Evolutionary conservation across 2,113 vertebrate genomes (phyloP).

Genomic region (Todiramphus saurophagus): DNA sequence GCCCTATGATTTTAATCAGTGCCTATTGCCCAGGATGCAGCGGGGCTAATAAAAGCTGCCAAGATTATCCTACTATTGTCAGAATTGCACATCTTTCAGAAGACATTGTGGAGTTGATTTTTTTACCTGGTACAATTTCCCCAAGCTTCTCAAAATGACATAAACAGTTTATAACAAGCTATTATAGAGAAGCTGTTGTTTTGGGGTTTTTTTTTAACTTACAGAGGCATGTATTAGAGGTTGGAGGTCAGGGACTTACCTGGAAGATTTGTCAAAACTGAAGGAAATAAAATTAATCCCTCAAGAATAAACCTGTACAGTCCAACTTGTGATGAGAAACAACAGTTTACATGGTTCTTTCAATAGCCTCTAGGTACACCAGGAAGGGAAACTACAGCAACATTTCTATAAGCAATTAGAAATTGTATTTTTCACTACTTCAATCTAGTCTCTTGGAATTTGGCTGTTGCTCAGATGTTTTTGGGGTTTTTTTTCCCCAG

Average conservation of each 20-base stretch:
- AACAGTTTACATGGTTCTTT: neutral
- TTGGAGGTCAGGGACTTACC: neutral
- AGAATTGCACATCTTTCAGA: neutral
- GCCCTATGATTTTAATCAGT: neutral
- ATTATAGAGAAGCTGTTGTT: neutral
- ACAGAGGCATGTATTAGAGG: neutral
- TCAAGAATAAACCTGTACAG: neutral
- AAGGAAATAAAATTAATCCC: neutral
- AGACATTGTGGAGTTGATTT: neutral
- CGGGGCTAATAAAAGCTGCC: neutral
- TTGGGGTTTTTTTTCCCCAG: neutral
- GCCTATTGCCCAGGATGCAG: neutral
- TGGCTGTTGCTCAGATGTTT: constrained; percentile 20
- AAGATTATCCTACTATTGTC: constrained; percentile 13
- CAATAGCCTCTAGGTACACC: neutral
- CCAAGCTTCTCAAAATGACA: neutral
- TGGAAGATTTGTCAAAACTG: neutral
- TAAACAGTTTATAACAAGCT: constrained; percentile 9
- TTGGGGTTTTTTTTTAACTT: neutral
- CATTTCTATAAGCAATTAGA: constrained; percentile 48
- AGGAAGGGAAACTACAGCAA: constrained; percentile 33
- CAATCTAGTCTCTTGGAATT: constrained; percentile 38
- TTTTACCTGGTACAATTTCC: neutral
- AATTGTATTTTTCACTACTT: constrained; percentile 47
- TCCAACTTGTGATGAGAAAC: neutral